Conservation (phyloP, 2,888 invertebrate species). For the Eugnorisma glareosa region DNA sequence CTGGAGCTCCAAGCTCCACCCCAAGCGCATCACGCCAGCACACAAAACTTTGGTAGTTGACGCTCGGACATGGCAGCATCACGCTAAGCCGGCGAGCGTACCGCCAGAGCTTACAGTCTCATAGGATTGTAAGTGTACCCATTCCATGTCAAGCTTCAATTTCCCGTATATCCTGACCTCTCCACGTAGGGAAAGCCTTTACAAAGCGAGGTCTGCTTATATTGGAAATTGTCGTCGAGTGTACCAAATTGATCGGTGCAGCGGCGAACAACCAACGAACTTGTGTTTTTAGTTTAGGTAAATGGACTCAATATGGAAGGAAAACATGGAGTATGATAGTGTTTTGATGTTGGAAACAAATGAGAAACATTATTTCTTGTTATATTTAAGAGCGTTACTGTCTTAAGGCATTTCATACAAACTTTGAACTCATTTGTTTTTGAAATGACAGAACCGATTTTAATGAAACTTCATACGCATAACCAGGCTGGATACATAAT, state of each 20-base stretch:
- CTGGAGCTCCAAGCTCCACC: conserved; percentile 9
- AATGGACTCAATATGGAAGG: conserved; percentile 4
- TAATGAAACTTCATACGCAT: no score
- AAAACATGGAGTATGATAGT: conserved; percentile 14
- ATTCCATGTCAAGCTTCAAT: background rate
- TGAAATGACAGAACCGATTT: no score
- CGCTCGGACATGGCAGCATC: conserved; percentile 6
- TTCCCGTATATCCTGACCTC: background rate
- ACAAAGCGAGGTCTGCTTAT: background rate
- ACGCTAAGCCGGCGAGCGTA: conserved; percentile 31
- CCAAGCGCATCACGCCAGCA: conserved; percentile 20
- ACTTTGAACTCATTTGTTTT: no score
- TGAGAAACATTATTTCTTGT: background rate
- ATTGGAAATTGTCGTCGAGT: background rate
- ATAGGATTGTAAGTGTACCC: conserved; percentile 26
- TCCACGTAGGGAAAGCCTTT: background rate
- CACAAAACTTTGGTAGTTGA: conserved; percentile 39
- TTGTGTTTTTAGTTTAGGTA: conserved; percentile 8
- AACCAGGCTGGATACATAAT: no score
- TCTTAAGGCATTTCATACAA: no score
- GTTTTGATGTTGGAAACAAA: background rate
- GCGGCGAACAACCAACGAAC: background rate
- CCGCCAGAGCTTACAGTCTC: conserved; percentile 39
- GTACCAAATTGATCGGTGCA: conserved; percentile 19
- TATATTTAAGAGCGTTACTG: no score